Evolutionary conservation across 2,888 invertebrate species (phyloP).

Genomic region (Microctonus hyperodae): DNA sequence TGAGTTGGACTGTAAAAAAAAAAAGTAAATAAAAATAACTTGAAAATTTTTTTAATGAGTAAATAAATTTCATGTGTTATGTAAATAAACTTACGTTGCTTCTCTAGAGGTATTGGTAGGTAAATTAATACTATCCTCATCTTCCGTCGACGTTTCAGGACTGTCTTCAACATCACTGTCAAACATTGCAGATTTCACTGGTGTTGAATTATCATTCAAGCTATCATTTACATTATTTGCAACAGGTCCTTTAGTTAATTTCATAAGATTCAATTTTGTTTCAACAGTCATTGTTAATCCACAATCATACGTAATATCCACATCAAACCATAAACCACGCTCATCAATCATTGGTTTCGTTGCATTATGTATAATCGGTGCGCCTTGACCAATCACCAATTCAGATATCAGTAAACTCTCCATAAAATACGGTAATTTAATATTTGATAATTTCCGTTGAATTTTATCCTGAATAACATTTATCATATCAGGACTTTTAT

Average conservation of each 20-base stretch:
- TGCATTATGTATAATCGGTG: slow-evolving; percentile 72
- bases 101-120: slow-evolving; percentile 52
- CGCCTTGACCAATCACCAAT: slow-evolving; percentile 73
- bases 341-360: slow-evolving; percentile 76
- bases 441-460: slow-evolving; percentile 84
- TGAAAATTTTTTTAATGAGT: not conserved
- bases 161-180: slow-evolving; percentile 82
- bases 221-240: slow-evolving; percentile 45
- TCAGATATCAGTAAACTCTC: slow-evolving; percentile 81
- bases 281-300: slow-evolving; percentile 82
- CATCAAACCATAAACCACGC: slow-evolving; percentile 88
- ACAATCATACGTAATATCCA: slow-evolving; percentile 82
- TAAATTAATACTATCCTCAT: slow-evolving; percentile 65
- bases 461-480: slow-evolving; percentile 77
- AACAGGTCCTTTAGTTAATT: slow-evolving; percentile 64
- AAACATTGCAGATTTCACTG: slow-evolving; percentile 69
- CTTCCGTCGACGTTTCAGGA: slow-evolving; percentile 81
- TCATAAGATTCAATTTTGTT: slow-evolving; percentile 86
- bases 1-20: slow-evolving; percentile 50
- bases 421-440: slow-evolving; percentile 90
- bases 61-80: not conserved
- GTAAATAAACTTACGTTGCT: slow-evolving; percentile 46
- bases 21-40: not conserved
- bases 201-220: slow-evolving; percentile 46
- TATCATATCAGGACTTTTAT: slow-evolving; percentile 75